Conservation (phyloP, 1,140 invertebrate genomes). For the Microvelia longipes region DNA sequence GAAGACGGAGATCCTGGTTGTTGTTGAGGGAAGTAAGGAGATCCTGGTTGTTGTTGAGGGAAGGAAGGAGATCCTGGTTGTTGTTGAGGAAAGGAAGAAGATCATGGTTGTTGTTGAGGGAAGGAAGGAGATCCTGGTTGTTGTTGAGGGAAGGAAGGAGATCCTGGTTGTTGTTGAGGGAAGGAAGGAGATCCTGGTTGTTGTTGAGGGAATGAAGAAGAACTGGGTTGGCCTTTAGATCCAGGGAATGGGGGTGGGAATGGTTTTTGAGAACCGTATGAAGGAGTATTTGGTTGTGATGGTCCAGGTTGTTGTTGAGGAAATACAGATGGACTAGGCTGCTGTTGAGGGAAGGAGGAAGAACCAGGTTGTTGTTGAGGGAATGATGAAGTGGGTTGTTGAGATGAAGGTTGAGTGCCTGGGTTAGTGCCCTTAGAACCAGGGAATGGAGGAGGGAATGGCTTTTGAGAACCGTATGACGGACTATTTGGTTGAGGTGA, state of each 20-base stretch:
- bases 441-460: background rate
- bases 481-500: background rate
- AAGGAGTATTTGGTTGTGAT: background rate
- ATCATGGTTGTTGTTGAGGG: background rate
- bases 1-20: slow-evolving; percentile 17
- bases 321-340: background rate
- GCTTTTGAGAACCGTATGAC: background rate
- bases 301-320: background rate
- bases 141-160: slow-evolving; percentile 13
- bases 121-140: background rate
- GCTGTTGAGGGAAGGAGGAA: background rate
- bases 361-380: background rate
- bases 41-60: background rate
- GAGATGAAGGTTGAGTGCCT: background rate
- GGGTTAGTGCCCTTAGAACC: background rate
- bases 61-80: background rate
- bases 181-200: slow-evolving; percentile 11
- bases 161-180: slow-evolving; percentile 13
- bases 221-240: background rate
- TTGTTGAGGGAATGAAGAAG: background rate
- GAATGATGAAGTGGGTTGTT: background rate
- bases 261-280: background rate
- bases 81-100: background rate
- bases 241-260: slow-evolving; percentile 1
- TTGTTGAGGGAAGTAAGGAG: background rate